Evolutionary conservation across 2,888 invertebrate genomes (phyloP).

Genomic region (Rhopalosiphum nymphaeae): DNA sequence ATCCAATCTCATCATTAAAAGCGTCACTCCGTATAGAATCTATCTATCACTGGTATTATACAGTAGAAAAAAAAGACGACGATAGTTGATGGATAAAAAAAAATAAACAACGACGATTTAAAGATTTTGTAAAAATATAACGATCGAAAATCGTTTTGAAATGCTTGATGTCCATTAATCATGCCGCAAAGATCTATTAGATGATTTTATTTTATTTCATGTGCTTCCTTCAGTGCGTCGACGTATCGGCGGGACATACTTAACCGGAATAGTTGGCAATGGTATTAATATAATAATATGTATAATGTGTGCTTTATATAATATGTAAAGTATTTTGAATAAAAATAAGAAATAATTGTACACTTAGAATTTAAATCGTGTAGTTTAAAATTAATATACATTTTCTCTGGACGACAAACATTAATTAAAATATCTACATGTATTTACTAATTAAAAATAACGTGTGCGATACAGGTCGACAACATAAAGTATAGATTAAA

Average conservation of each 20-base stretch:
- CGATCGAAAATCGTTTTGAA: slow-evolving; percentile 56
- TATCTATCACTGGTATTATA: slow-evolving; percentile 29
- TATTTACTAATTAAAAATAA: background rate
- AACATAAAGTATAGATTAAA: no score
- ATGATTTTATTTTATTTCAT: slow-evolving; percentile 32
- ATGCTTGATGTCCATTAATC: slow-evolving; percentile 55
- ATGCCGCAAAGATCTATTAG: slow-evolving; percentile 51
- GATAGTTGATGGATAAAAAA: background rate
- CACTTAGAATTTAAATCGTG: background rate
- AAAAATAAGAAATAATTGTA: background rate
- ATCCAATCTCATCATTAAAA: slow-evolving; percentile 63
- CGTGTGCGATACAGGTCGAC: background rate
- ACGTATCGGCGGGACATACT: slow-evolving; percentile 26
- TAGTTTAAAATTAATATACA: background rate
- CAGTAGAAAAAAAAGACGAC: slow-evolving; percentile 1
- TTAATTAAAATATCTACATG: background rate
- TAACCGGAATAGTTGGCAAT: slow-evolving; percentile 46
- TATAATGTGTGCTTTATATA: background rate
- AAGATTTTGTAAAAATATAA: slow-evolving; percentile 42
- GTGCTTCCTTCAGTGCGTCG: background rate
- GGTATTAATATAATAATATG: background rate
- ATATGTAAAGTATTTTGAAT: background rate
- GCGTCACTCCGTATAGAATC: slow-evolving; percentile 54
- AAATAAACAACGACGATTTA: slow-evolving; percentile 32
- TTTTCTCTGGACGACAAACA: background rate